phyloP scores from a whole-genome alignment of 1,140 invertebrate species.

The Chironomus striatipennis region DNA sequence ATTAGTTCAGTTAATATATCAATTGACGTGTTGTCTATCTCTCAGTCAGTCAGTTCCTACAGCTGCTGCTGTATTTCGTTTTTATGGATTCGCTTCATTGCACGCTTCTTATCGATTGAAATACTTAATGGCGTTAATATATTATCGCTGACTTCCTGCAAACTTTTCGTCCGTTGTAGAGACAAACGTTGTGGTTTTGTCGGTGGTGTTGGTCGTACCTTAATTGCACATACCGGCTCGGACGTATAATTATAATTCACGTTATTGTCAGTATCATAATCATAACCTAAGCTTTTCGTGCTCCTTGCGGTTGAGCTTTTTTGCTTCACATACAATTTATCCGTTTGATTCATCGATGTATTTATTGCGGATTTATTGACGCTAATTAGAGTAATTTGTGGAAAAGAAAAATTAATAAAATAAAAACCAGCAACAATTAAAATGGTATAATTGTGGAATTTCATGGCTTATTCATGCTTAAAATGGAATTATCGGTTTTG shows the following conservation, averaged over 20 bases:
- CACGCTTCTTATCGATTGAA: constrained; percentile 34
- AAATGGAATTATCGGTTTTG: too few species aligned
- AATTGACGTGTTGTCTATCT: too few species aligned
- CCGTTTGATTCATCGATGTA: neutral
- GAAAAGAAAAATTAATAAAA: neutral
- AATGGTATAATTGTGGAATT: neutral
- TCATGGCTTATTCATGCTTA: too few species aligned
- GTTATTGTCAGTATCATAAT: constrained; percentile 37
- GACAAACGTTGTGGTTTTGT: constrained; percentile 75
- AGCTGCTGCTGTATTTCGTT: constrained; percentile 27
- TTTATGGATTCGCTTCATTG: constrained; percentile 36
- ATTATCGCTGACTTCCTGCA: constrained; percentile 56
- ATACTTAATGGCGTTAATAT: constrained; percentile 28
- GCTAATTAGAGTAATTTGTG: neutral
- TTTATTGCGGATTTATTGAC: neutral
- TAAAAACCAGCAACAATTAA: neutral
- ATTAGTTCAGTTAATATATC: too few species aligned
- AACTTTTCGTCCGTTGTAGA: constrained; percentile 67
- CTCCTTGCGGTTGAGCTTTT: constrained; percentile 42
- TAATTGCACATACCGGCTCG: constrained; percentile 43
- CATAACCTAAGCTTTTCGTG: constrained; percentile 57
- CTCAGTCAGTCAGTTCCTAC: too few species aligned
- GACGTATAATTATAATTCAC: constrained; percentile 45
- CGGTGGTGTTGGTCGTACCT: constrained; percentile 61
- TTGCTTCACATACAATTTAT: constrained; percentile 29